Conservation (phyloP, 2,888 invertebrate genomes). For the Sphaerophoria taeniata region DNA sequence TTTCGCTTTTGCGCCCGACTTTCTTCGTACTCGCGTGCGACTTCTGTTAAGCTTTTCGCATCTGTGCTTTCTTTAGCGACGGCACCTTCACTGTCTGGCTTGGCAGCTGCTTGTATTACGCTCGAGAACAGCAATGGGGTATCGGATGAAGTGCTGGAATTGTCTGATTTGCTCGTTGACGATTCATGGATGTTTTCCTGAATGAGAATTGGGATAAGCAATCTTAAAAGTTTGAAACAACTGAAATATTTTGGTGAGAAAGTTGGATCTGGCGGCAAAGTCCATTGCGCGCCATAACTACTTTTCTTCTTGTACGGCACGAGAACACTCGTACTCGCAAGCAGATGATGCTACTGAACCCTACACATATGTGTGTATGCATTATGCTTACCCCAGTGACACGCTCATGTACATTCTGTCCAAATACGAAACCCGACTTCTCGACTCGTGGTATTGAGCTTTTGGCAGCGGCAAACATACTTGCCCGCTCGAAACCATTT, state of each 20-base stretch:
- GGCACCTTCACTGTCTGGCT: constrained; percentile 82
- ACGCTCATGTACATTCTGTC: constrained; percentile 94
- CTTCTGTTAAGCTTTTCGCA: constrained; percentile 87
- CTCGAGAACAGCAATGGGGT: constrained; percentile 87
- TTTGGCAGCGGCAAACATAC: constrained; percentile 80
- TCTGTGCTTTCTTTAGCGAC: constrained; percentile 79
- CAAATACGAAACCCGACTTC: constrained; percentile 92
- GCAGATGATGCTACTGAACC: too few species aligned
- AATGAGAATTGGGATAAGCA: not conserved
- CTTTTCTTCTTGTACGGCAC: too few species aligned
- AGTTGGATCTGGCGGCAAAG: too few species aligned
- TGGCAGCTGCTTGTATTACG: constrained; percentile 84
- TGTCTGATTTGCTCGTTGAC: constrained; percentile 78
- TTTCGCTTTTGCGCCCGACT: constrained; percentile 92
- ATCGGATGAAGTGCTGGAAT: constrained; percentile 82
- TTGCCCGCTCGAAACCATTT: constrained; percentile 81
- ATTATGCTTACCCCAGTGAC: constrained; percentile 85
- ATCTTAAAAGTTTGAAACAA: not conserved
- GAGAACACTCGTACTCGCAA: too few species aligned
- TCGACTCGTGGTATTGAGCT: constrained; percentile 83
- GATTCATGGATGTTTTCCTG: constrained; percentile 77
- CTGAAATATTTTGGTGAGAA: too few species aligned
- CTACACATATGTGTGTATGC: too few species aligned
- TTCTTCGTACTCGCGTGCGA: constrained; percentile 94
- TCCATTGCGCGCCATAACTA: too few species aligned